Conservation (phyloP, 2,113 vertebrate genomes). For the Cinclus cinclus region DNA sequence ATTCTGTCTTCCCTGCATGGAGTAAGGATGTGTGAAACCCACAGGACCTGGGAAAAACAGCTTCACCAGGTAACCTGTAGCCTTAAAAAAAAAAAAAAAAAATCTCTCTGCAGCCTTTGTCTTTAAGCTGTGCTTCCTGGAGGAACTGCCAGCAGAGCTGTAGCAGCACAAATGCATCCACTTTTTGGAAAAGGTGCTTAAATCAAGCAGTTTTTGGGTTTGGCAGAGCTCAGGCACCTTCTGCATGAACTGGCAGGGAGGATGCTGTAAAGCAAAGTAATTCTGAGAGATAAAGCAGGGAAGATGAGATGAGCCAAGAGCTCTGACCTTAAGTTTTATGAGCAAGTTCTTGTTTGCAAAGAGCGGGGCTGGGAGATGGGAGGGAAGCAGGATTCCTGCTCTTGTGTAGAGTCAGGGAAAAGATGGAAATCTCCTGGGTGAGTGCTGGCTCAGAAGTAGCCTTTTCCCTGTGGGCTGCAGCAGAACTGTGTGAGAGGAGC, state of each 20-base stretch:
- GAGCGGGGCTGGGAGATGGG: background rate
- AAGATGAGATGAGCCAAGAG: background rate
- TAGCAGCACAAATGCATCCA: background rate
- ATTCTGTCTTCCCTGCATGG: rapidly evolving
- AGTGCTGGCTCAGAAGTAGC: background rate
- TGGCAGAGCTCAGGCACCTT: background rate
- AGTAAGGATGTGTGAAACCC: background rate
- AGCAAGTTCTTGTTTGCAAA: background rate
- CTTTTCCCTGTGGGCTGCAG: background rate
- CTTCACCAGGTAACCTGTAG: background rate
- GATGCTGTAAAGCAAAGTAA: background rate
- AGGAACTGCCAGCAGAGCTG: background rate
- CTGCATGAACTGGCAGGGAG: background rate
- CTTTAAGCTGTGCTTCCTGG: background rate
- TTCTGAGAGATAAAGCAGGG: background rate
- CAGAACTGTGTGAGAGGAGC: background rate
- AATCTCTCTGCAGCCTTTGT: background rate
- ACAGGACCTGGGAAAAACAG: background rate
- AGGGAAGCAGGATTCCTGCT: background rate
- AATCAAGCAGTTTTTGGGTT: background rate
- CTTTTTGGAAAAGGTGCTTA: background rate
- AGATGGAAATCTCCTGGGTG: background rate
- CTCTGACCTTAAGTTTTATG: background rate
- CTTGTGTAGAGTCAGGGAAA: background rate
- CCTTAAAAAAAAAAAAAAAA: background rate